Evolutionary conservation across 2,113 vertebrate species (phyloP), one percentile per base, ranked within the genome.

Genomic region (Podarcis raffonei): DNA sequence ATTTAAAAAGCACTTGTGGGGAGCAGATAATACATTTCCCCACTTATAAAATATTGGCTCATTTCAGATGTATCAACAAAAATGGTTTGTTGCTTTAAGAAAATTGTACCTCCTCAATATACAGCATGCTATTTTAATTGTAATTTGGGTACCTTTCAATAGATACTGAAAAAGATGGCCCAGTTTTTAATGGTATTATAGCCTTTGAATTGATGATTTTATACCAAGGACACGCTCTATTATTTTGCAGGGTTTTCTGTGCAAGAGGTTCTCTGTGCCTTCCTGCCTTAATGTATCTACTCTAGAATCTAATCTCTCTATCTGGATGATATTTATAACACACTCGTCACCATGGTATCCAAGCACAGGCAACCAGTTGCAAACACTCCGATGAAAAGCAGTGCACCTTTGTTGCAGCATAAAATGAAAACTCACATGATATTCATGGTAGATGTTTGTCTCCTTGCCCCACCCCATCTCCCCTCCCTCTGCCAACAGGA

Each of bases 401-500:
- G 16, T 62, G 57, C 74, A 89, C 4, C 89, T 91, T 88, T 88
- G 39, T 48, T 92, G 12, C 81, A 15, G 81, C 82, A 57, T 42
- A 90, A 92, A 86, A 68, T 3, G 18, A 79, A 39, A 18, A 30
- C 22, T 91, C 81, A 91, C 90, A 42, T 42, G 42, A 7, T 76
- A 87, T 87, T 95, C 71, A 93, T 20, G 77, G 25, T 66, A 69
- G 11, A 1, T 92, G 5, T 81, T 53, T 93, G 75, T 66, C 77
- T 93, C 65, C 59, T 69, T 74, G 35, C 2, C 27, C 69, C n/a
- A n/a, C 72, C 27, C 57, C 77, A 71, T 27, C 91, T 91, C 92
- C 84, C 92, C 90, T 92, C 92, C 94, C 85, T 87, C 66, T 37
- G 25, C 23, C 66, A 81, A 87, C 89, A 99, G 99, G 99, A 99